Conservation (phyloP, 2,797 vertebrate genomes). For the Anas flavirostris region DNA sequence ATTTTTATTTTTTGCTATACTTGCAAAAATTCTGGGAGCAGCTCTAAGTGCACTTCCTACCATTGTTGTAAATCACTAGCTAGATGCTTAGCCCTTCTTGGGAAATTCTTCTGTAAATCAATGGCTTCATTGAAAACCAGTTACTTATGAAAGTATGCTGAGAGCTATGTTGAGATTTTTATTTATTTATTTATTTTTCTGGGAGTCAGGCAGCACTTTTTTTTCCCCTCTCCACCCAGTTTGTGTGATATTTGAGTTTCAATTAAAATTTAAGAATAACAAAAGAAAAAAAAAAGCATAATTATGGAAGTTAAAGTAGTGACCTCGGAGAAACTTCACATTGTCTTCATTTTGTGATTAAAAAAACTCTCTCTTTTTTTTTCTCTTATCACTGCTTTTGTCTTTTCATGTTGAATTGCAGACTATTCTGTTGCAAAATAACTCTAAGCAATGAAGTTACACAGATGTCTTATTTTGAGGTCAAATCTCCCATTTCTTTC, state of each 20-base stretch:
- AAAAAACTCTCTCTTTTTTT: background rate
- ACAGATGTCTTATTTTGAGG: background rate
- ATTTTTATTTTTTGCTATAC: conserved; percentile 54
- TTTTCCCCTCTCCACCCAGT: background rate
- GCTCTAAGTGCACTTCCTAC: conserved; percentile 74
- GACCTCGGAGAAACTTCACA: background rate
- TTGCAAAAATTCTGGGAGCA: conserved; percentile 54
- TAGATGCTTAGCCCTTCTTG: conserved; percentile 36
- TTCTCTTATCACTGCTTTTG: background rate
- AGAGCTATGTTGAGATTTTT: background rate
- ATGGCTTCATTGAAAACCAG: background rate
- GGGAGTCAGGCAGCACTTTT: background rate
- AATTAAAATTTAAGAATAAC: background rate
- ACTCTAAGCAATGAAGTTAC: background rate
- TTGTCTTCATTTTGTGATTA: background rate
- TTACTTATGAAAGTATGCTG: background rate
- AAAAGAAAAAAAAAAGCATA: background rate
- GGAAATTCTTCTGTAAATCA: conserved; percentile 26
- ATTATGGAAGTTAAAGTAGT: background rate
- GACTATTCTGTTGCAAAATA: background rate
- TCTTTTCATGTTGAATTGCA: background rate
- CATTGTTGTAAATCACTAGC: conserved; percentile 76
- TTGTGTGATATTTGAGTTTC: background rate
- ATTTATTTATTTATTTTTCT: background rate
- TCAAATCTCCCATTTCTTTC: background rate